A percentile compares a stretch with the other conserved stretches of the same genome.
Evolutionary conservation across 2,888 invertebrate genomes (phyloP).

Genomic region (Carcina quercana): DNA sequence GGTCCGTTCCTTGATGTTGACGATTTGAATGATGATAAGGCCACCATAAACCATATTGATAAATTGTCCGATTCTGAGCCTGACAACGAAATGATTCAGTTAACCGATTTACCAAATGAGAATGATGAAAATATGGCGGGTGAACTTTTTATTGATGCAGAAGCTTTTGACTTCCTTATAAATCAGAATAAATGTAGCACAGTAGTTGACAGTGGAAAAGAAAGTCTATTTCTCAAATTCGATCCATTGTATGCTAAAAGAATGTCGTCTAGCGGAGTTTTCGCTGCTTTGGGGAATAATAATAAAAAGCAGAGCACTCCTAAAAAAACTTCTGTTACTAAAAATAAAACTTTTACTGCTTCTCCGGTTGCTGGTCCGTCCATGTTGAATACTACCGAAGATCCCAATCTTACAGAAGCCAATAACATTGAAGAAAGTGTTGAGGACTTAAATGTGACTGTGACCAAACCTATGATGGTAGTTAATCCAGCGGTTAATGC

Average conservation of each 20-base stretch:
- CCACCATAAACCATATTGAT: too few species aligned
- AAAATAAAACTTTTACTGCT: slow-evolving; percentile 9
- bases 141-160: slow-evolving; percentile 64
- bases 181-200: slow-evolving; percentile 55
- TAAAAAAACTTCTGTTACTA: slow-evolving; percentile 26
- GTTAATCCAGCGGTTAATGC: slow-evolving; percentile 60
- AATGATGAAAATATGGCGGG: slow-evolving; percentile 36
- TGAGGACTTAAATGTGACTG: slow-evolving; percentile 41
- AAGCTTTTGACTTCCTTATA: slow-evolving; percentile 58
- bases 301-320: slow-evolving; percentile 51
- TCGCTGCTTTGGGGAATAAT: slow-evolving; percentile 40
- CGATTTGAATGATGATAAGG: slow-evolving; percentile 28
- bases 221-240: slow-evolving; percentile 63
- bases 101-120: slow-evolving; percentile 35
- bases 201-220: slow-evolving; percentile 58
- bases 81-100: slow-evolving; percentile 43
- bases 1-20: slow-evolving; percentile 57
- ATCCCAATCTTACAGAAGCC: slow-evolving; percentile 16
- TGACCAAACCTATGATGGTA: slow-evolving; percentile 61
- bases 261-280: slow-evolving; percentile 47
- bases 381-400: slow-evolving; percentile 25
- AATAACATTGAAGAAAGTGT: slow-evolving; percentile 27
- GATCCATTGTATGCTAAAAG: slow-evolving; percentile 61
- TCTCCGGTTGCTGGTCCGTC: slow-evolving; percentile 35
- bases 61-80: slow-evolving; percentile 30